Evolutionary conservation across 2,113 vertebrate genomes (phyloP).

Genomic region (Chauna torquata): DNA sequence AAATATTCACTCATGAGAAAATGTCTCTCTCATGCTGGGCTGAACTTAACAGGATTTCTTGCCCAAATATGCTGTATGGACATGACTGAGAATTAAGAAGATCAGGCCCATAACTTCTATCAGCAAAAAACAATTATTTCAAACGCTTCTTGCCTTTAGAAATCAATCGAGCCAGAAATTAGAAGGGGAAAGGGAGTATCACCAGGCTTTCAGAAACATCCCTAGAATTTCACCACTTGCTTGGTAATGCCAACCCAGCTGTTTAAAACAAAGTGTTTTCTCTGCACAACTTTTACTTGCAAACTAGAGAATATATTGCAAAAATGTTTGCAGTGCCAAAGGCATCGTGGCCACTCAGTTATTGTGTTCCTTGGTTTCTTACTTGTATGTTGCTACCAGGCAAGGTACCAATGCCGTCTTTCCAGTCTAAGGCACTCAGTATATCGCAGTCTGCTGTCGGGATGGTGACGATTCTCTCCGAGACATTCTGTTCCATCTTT

Average conservation of each 20-base stretch:
- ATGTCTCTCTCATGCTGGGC: neutral
- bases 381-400: conserved; percentile 85
- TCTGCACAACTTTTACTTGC: neutral
- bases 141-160: neutral
- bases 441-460: conserved; percentile 74
- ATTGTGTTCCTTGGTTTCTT: neutral
- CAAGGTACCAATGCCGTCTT: conserved; percentile 82
- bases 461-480: neutral
- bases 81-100: neutral
- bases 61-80: neutral
- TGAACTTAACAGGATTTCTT: neutral
- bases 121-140: neutral
- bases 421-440: conserved; percentile 84
- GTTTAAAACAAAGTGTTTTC: neutral
- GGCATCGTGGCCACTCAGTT: neutral
- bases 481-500: conserved; percentile 16
- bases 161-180: neutral
- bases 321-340: neutral
- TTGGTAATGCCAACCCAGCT: neutral
- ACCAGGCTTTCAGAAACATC: neutral
- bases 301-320: neutral
- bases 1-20: neutral
- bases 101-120: neutral
- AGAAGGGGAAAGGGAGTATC: neutral
- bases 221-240: neutral